Evolutionary conservation across 2,113 vertebrate genomes (phyloP).

Genomic region (Puffinus mauretanicus): DNA sequence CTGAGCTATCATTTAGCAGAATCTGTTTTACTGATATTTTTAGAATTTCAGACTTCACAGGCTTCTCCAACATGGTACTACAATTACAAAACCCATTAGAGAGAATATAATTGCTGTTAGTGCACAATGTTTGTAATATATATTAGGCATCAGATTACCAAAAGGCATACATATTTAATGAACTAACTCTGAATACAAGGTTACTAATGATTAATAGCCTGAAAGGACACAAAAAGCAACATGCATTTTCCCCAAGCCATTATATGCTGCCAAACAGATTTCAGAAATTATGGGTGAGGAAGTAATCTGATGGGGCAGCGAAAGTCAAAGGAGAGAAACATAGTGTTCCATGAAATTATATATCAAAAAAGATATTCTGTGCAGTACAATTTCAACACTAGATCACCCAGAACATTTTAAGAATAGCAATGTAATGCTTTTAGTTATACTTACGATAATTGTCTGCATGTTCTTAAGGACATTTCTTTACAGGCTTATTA

Average conservation of each 20-base stretch:
- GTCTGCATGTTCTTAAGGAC: not conserved
- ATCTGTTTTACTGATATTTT: constrained; percentile 38
- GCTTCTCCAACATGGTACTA: not conserved
- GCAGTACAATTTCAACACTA: not conserved
- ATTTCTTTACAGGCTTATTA: not conserved
- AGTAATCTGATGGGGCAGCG: not conserved
- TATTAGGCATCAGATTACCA: constrained; percentile 47
- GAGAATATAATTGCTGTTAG: constrained; percentile 57
- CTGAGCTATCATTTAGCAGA: not conserved
- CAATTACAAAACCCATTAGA: constrained; percentile 69
- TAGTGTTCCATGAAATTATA: not conserved
- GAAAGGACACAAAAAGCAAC: constrained; percentile 32
- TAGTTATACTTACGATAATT: not conserved
- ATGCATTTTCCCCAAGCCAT: constrained; percentile 1
- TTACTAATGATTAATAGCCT: constrained; percentile 59
- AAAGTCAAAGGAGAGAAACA: constrained; percentile 25
- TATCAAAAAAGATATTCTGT: not conserved
- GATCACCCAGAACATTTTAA: not conserved
- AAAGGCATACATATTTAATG: constrained; percentile 72
- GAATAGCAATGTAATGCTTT: not conserved
- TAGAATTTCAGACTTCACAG: not conserved
- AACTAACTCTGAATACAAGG: constrained; percentile 50
- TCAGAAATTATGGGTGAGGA: not conserved
- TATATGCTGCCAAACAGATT: not conserved
- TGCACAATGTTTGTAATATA: constrained; percentile 19